Conservation (phyloP, 2,113 vertebrate species). For the Paraplagusia blochii region DNA sequence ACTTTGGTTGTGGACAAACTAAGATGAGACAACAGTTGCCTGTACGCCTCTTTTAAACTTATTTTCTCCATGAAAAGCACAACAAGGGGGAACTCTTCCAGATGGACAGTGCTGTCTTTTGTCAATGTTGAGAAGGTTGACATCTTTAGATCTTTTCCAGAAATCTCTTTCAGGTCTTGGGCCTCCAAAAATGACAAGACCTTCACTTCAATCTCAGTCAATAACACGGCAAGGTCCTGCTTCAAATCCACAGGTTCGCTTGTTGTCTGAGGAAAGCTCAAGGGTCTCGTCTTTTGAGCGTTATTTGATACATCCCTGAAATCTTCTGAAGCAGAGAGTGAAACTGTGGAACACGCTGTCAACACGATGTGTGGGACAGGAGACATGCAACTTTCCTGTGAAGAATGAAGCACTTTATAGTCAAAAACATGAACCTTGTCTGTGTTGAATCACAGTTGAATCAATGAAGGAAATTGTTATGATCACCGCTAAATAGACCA, state of each 20-base stretch:
- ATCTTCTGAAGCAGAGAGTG: conserved; percentile 64
- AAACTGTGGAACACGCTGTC: conserved; percentile 76
- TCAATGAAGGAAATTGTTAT: conserved; percentile 7
- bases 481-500: conserved; percentile 5
- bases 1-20: conserved; percentile 47
- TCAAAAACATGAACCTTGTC: conserved; percentile 22
- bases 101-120: conserved; percentile 1
- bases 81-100: conserved; percentile 34
- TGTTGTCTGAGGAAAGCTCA: conserved; percentile 16
- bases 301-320: conserved; percentile 36
- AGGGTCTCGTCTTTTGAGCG: conserved; percentile 11
- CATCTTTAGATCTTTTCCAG: conserved; percentile 30
- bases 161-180: conserved; percentile 12
- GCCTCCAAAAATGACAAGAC: conserved; percentile 33
- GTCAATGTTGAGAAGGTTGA: conserved; percentile 45
- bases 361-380: conserved; percentile 82
- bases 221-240: conserved; percentile 44
- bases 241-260: conserved; percentile 22
- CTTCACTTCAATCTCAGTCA: conserved; percentile 43
- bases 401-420: conserved; percentile 55
- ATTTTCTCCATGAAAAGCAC: conserved; percentile 33
- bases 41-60: conserved; percentile 37
- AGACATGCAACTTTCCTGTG: conserved; percentile 63
- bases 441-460: not conserved
- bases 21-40: conserved; percentile 47